Base-by-base conservation (phyloP, 2,888 invertebrate species). In the Pollenia griseotomentosa region DNA sequence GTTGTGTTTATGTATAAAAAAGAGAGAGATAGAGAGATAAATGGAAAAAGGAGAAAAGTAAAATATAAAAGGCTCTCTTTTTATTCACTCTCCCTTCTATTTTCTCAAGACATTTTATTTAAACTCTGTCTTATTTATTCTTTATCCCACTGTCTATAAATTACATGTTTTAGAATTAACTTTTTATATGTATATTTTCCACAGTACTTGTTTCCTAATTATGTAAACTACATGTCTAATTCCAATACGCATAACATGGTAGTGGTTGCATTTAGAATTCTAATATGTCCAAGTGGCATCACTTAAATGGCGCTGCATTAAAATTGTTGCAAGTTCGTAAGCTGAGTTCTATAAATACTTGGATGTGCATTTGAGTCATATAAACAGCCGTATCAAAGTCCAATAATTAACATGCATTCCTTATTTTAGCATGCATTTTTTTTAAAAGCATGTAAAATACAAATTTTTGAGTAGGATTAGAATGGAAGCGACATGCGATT, bases 281-380 rank as follows among this genome's bases (percentile, higher is more conserved):
- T 61, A 81, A 66, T 81, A 74, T 74, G 70, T 59, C 9, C 66
- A 71, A 48, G 63, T 80, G 42, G 65, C 65, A 55, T 71, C 80
- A 71, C 81, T 66, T 81, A 77, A 71, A 77, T 81, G 85, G 85
- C 59, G 65, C 81, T 81, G 81, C 65, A 81, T 59, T 77, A 40
- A 48, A 77, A 75, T 85, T 40, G 70, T 61, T 61, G 42, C 59
- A 59, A 65, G 33, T 71, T 55, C 63, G 19, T 55, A 44, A 44
- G 16, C 59, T 42, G 48, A 85, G 59, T 70, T 80, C 57, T 80
- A 66, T 23, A 53, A 61, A 65, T 71, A 78, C 48, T 48, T 55
- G n/a, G 68, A 44, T 61, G 42, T 57, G 51, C 19, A 70, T 19
- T 74, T 59, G 59, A 79, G 68, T 84, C 70, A 65, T 59, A 75